Evolutionary conservation across 2,888 invertebrate species (phyloP), one percentile per base, ranked within the genome.

Genomic region (Synanthedon myopaeformis): DNA sequence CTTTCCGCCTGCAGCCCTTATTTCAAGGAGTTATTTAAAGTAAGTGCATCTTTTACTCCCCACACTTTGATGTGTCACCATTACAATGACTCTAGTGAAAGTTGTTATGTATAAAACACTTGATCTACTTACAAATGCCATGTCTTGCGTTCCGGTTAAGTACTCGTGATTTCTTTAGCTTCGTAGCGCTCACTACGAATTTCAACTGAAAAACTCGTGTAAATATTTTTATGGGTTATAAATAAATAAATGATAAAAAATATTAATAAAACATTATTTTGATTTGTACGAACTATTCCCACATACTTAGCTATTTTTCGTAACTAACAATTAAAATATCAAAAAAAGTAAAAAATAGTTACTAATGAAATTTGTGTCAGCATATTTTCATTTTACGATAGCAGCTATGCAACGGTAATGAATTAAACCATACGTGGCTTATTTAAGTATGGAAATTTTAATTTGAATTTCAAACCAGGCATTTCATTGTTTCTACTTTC

Each of bases 1-100:
- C 90, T 95, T 63, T 94, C 94, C 60, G 95, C 95, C 65, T 95
- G 94, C 89, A 94, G 94, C 86, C 94, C 94, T 66, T 94, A 94
- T 89, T 94, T 95, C 89, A 94, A 94, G 90, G 93, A 93, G 87
- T 88, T 94, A 73, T 93, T 94, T 87, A 93, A 93, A 91, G 93
- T 93, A 90, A 90, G 90, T 87, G 73, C 74, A 80, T 85, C 83
- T 85, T 85, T 86, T 82, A 80, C 84, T 84, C 85, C 82, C 82
- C 84, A 84, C 85, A 84, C 82, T 82, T 82, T 86, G 86, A 86
- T 85, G 87, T 87, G 86, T 87, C 87, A 87, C 85, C 87, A 85
- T 86, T 85, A 87, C 87, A 86, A 87, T 87, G 87, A 86, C 81
- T 87, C 79, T 84, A 85, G 84, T 85, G 86, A 85, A 85, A 87